These are phyloP conservation scores for Sclerurus mexicanus DNA, from an alignment of 2,113 vertebrate genomes.

Conservation along the genomic window DNA sequence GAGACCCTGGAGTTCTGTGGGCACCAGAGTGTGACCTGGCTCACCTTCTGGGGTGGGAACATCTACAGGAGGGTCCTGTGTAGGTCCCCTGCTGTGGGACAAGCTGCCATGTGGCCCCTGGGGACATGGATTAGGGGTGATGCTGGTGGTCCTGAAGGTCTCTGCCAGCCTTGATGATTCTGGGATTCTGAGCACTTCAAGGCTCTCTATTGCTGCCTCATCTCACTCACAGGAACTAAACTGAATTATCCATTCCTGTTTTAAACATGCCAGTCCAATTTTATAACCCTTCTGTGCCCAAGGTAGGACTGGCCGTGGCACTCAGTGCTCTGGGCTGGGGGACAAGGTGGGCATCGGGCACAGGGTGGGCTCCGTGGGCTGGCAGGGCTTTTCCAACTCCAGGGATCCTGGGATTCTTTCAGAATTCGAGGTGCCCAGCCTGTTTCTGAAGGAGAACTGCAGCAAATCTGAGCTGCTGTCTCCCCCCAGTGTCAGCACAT, in stretches of 20 bases:
- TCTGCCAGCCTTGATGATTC: not conserved
- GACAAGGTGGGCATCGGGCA: not conserved
- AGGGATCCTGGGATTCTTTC: not conserved
- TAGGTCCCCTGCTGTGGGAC: not conserved
- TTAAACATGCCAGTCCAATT: not conserved
- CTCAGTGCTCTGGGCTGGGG: not conserved
- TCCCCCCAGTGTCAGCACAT: conserved; percentile 47
- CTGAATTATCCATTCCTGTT: not conserved
- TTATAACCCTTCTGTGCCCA: not conserved
- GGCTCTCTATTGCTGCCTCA: not conserved
- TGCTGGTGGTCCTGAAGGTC: not conserved
- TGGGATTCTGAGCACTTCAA: not conserved
- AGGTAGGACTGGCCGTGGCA: not conserved
- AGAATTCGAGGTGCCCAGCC: not conserved
- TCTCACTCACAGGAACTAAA: not conserved
- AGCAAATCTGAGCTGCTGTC: conserved; percentile 43
- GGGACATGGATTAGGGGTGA: not conserved
- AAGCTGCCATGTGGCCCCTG: not conserved
- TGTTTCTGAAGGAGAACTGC: not conserved
- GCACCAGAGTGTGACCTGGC: not conserved
- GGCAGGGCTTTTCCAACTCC: not conserved
- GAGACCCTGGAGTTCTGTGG: not conserved
- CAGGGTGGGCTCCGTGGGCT: accelerated
- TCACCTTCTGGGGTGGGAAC: not conserved
- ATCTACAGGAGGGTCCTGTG: not conserved